Evolutionary conservation across 1,140 invertebrate genomes (phyloP), one percentile per base, ranked within the genome.

Genomic region (Patella vulgata): DNA sequence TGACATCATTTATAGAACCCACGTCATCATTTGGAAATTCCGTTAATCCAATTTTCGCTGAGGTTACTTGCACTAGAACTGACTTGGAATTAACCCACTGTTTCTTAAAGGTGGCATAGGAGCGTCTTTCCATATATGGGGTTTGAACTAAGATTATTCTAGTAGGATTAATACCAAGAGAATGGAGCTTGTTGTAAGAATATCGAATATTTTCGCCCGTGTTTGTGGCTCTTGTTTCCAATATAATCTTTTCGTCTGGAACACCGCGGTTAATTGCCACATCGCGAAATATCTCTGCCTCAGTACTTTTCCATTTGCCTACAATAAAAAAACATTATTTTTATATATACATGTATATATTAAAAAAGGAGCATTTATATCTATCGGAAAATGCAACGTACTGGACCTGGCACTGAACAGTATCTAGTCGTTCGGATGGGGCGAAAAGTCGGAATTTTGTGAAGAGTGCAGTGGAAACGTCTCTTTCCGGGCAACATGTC

Each of bases 141-240:
- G 74, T 78, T 30, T 76, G 73, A 25, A 77, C 78, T 33, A 80
- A 42, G 23, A 80, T 71, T 6, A 77, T 40, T 11, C 56, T 58
- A 8, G 43, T 55, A 1, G 71, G 73, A 5, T 59, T 6, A 5
- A 46, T 33, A 3, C 50, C 31, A 14, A 30, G 59, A 25, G 42
- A 9, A 14, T 36, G 40, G 6, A 76, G 54, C 0, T 72, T 27
- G 17, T 56, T 55, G 36, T 78, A 66, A 4, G 72, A 64, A 52
- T 71, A 78, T 19, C 56, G 52, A 4, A 79, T 67, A 58, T 79
- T 79, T 68, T 79, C 75, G 12, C 77, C 77, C 0, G 77, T 76
- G 54, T 79, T 79, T 21, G 60, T 73, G 8, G 75, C 75, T 54
- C 68, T 23, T 11, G 40, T 46, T 54, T 79, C 77, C 23, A 73